Evolutionary conservation across 2,113 vertebrate species (phyloP), one percentile per base, ranked within the genome.

Genomic region (Cryptotis parvus): DNA sequence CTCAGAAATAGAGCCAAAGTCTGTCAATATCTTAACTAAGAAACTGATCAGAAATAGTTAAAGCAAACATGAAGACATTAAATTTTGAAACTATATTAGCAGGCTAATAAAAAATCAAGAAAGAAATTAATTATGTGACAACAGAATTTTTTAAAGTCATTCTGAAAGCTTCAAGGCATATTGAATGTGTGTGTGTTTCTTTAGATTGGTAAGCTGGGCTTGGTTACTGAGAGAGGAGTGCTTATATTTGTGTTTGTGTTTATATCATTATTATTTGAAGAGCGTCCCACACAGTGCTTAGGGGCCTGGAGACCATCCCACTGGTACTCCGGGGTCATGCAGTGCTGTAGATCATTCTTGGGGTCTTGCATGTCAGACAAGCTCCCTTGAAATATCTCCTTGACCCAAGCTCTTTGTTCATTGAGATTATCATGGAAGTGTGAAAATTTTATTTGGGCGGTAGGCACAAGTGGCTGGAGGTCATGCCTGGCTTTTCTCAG

Each of bases 61-160:
- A 85, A 95, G 29, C 18, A 90, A 90, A 92, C 92, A 63, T 55
- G 16, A 90, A 72, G 35, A 58, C 26, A 92, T 55, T 55, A 41
- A 29, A 52, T 87, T 69, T 79, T 41, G 49, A 37, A 90, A 84
- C 83, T 45, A 52, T 55, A 35, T 63, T 65, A 74, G 24, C 35
- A 72, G 20, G 31, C 74, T 70, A 78, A 75, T 66, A 84, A 75
- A 65, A 72, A 45, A 69, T 37, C 22, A 39, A 90, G 82, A 78
- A 73, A 82, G 10, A 15, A 73, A 73, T 86, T 29, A 61, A 63
- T 10, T 79, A 78, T 41, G 43, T 81, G 43, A n/a, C 29, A 76
- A 66, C 45, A 49, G 6, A 86, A 83, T 78, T 93, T n/a, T 61
- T 89, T 66, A 65, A 94, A 78, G 39, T 12, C 76, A 33, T 83